These are phyloP conservation scores for Patella pellucida DNA, from an alignment of 2,888 invertebrate genomes.

Conservation along the genomic window DNA sequence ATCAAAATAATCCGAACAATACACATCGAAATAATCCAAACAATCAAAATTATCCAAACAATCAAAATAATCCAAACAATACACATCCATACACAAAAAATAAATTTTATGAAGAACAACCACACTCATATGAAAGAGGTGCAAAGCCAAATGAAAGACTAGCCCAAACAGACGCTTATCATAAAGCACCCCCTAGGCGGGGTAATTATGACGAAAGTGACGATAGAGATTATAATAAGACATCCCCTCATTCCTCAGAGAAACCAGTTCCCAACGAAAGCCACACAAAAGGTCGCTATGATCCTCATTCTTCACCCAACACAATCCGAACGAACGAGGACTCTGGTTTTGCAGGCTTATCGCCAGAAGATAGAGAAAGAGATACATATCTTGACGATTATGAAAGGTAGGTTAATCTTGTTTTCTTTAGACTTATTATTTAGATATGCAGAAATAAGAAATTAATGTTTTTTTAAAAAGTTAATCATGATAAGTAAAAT, in stretches of 20 bases:
- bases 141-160: not conserved
- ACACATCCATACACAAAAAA: not conserved
- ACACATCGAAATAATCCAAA: too few species aligned
- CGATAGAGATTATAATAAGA: slow-evolving; percentile 32
- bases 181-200: not conserved
- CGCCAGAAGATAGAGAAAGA: slow-evolving; percentile 46
- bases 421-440: not conserved
- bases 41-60: too few species aligned
- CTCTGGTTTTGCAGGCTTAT: slow-evolving; percentile 58
- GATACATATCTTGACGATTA: slow-evolving; percentile 43
- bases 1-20: too few species aligned
- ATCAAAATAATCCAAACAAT: not conserved
- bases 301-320: slow-evolving; percentile 35
- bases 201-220: slow-evolving; percentile 13
- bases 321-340: slow-evolving; percentile 55
- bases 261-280: slow-evolving; percentile 11
- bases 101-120: not conserved
- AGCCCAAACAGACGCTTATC: not conserved
- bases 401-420: slow-evolving; percentile 43
- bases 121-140: not conserved
- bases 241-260: slow-evolving; percentile 45
- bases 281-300: slow-evolving; percentile 25
- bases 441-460: not conserved
- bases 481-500: too few species aligned
- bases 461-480: too few species aligned